A percentile compares a stretch with the other conserved stretches of the same genome.
These are phyloP conservation scores for Eulemur albifrons DNA, from an alignment of 2,797 vertebrate genomes.

Conservation along the genomic window DNA sequence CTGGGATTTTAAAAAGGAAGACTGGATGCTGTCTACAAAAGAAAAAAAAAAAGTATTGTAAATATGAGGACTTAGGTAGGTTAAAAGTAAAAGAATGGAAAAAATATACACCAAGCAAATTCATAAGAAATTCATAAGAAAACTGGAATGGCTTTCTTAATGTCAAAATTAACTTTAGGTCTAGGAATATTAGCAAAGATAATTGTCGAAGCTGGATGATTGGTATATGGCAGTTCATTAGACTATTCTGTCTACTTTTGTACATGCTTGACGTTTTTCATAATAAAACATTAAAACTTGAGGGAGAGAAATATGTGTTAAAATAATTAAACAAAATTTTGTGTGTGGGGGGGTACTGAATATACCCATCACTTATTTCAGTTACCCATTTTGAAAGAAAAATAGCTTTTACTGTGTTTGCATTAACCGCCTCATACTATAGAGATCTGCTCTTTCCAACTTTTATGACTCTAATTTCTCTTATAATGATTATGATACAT, in stretches of 20 bases:
- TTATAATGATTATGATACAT: not conserved
- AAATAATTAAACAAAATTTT: not conserved
- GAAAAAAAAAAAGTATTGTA: not conserved
- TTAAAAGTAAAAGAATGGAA: constrained; percentile 15
- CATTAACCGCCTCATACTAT: not conserved
- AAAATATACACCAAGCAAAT: not conserved
- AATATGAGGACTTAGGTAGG: not conserved
- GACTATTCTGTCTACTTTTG: not conserved
- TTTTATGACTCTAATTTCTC: constrained; percentile 3
- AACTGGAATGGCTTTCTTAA: not conserved
- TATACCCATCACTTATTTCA: not conserved
- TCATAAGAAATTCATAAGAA: not conserved
- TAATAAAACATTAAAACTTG: not conserved
- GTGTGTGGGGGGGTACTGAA: not conserved
- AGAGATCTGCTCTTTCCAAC: not conserved
- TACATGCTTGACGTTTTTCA: not conserved
- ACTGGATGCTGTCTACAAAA: not conserved
- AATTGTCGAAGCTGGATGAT: not conserved
- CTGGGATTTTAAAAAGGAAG: not conserved
- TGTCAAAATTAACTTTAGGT: not conserved
- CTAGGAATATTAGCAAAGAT: not conserved
- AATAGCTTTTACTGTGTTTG: not conserved
- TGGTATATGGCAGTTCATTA: not conserved
- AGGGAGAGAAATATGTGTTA: constrained; percentile 1
- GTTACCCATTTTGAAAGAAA: constrained; percentile 21